These are phyloP conservation scores for Takifugu rubripes DNA, from an alignment of 2,797 vertebrate species.

Conservation along the genomic window DNA sequence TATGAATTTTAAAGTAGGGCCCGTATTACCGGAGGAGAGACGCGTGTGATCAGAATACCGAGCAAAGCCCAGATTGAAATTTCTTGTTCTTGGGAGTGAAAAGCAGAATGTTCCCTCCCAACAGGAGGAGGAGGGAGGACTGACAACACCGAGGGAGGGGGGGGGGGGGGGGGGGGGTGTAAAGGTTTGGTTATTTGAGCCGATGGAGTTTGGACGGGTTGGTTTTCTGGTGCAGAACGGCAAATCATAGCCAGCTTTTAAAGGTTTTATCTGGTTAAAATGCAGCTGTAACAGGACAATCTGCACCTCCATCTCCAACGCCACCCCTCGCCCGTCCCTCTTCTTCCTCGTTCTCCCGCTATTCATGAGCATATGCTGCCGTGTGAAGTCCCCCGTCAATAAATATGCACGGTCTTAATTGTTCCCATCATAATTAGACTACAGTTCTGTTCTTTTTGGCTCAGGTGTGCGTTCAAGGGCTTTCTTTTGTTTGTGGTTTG, in stretches of 20 bases:
- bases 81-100: conserved; percentile 70
- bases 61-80: conserved; percentile 75
- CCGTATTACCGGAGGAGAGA: conserved; percentile 78
- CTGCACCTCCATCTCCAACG: conserved; percentile 27
- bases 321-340: conserved; percentile 2
- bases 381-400: conserved; percentile 73
- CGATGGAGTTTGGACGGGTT: conserved; percentile 7
- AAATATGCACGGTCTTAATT: conserved; percentile 75
- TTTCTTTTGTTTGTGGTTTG: conserved; percentile 72
- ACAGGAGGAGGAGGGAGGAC: conserved; percentile 16
- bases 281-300: too few relatives aligned
- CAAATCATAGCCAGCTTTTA: too few relatives aligned
- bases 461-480: conserved; percentile 67
- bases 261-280: too few relatives aligned
- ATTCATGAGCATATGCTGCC: conserved; percentile 76
- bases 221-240: neutral
- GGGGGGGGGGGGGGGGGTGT: conserved; percentile 1
- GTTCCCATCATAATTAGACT: conserved; percentile 70
- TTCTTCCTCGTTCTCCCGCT: conserved; percentile 42
- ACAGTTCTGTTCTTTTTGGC: conserved; percentile 74
- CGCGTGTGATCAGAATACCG: conserved; percentile 80
- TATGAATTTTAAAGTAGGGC: conserved; percentile 87
- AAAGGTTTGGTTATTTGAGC: conserved; percentile 27
- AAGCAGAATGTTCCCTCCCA: conserved; percentile 46
- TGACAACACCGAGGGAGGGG: conserved; percentile 8